Percentiles rank a stretch among this genome's conserved stretches.
Conservation (phyloP, 2,113 vertebrate genomes). For the Cavia porcellus region DNA sequence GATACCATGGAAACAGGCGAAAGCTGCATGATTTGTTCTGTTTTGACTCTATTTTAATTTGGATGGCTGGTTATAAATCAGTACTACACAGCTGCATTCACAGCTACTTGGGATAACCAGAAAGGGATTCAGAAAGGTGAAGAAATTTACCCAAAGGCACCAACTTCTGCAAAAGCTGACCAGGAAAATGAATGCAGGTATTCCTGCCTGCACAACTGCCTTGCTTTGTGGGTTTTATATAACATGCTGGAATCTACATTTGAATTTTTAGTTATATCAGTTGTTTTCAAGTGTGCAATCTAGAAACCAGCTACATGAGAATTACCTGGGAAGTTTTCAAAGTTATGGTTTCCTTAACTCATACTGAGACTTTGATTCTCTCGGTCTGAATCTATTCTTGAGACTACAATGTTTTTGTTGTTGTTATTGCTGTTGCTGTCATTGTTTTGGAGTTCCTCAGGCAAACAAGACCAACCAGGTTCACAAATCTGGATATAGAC, state of each 20-base stretch:
- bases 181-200: not conserved
- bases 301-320: not conserved
- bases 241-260: not conserved
- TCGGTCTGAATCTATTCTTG: not conserved
- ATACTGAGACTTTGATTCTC: not conserved
- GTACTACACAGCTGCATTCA: not conserved
- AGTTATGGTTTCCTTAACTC: not conserved
- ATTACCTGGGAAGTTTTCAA: not conserved
- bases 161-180: not conserved
- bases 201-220: not conserved
- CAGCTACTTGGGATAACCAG: not conserved
- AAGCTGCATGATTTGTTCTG: constrained; percentile 21
- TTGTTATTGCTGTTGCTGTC: not conserved
- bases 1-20: constrained; percentile 58
- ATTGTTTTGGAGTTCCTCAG: not conserved
- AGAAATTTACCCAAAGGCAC: not conserved
- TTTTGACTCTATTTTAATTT: constrained; percentile 55
- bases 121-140: not conserved
- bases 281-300: not conserved
- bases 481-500: not conserved
- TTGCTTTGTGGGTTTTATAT: not conserved
- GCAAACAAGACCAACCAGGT: not conserved
- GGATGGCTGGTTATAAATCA: constrained; percentile 27
- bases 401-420: not conserved
- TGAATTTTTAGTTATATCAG: not conserved